phyloP scores from a whole-genome alignment of 2,113 vertebrate species.

The Scalopus aquaticus region DNA sequence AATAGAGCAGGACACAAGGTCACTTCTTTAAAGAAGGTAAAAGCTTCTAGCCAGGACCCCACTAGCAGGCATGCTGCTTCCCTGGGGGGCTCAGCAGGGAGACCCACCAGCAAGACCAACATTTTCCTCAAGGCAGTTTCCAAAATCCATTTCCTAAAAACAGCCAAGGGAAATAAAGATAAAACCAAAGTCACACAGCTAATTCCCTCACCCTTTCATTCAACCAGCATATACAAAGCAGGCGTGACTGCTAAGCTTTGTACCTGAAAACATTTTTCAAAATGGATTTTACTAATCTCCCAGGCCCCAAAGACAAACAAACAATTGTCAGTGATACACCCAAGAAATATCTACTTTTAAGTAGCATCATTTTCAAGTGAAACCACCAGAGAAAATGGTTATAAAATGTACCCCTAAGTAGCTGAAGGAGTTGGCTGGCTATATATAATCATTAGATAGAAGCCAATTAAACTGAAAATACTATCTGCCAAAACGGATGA shows the following conservation, averaged over 20 bases:
- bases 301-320: slow-evolving; percentile 16
- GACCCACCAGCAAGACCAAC: not conserved
- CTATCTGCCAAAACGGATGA: slow-evolving; percentile 46
- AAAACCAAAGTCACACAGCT: not conserved
- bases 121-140: not conserved
- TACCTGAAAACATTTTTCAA: not conserved
- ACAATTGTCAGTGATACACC: not conserved
- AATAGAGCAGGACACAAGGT: not conserved
- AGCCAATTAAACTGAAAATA: slow-evolving; percentile 52
- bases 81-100: not conserved
- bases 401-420: slow-evolving; percentile 2
- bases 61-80: not conserved
- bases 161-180: not conserved
- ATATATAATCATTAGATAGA: slow-evolving; percentile 39
- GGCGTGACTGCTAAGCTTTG: not conserved
- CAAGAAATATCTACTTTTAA: slow-evolving; percentile 15
- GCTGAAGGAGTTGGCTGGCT: not conserved
- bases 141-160: not conserved
- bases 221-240: not conserved
- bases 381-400: slow-evolving; percentile 5
- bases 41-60: not conserved
- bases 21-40: not conserved
- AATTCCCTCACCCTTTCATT: not conserved
- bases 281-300: slow-evolving; percentile 11
- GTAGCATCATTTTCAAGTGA: not conserved